Conservation (phyloP, 2,113 vertebrate species). For the Takifugu flavidus region DNA sequence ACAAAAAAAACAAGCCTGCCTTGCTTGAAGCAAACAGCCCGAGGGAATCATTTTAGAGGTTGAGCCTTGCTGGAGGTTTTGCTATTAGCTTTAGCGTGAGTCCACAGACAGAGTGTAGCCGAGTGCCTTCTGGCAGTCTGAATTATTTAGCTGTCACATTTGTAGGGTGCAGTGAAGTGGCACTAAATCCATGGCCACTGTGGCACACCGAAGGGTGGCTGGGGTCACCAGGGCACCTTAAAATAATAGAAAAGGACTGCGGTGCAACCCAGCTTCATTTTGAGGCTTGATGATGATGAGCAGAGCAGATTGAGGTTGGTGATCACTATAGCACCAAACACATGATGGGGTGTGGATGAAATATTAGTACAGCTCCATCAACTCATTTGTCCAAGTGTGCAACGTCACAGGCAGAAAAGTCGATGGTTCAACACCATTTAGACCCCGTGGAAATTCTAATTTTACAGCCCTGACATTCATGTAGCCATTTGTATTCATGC, state of each 20-base stretch:
- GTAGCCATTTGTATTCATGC: too few species aligned
- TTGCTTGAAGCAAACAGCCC: constrained; percentile 25
- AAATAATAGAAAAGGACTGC: constrained; percentile 8
- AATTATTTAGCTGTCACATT: constrained; percentile 59
- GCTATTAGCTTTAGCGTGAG: constrained; percentile 33
- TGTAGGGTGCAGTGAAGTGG: constrained; percentile 37
- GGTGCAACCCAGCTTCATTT: not conserved
- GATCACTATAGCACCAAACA: not conserved
- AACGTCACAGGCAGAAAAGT: too few species aligned
- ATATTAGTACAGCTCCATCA: too few species aligned
- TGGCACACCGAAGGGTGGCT: constrained; percentile 15
- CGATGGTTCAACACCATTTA: too few species aligned
- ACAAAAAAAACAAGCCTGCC: not conserved
- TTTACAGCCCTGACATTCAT: too few species aligned
- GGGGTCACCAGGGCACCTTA: constrained; percentile 8
- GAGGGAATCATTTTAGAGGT: constrained; percentile 15
- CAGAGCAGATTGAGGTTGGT: not conserved
- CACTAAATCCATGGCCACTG: constrained; percentile 42
- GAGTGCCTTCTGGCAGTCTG: constrained; percentile 35
- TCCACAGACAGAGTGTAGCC: constrained; percentile 27
- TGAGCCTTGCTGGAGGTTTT: constrained; percentile 17
- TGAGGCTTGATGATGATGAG: constrained; percentile 2
- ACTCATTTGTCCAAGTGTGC: too few species aligned
- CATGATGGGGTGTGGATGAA: too few species aligned
- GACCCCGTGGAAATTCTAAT: too few species aligned